These are phyloP conservation scores for Lymantria monacha DNA, from an alignment of 2,888 invertebrate genomes.

Conservation along the genomic window DNA sequence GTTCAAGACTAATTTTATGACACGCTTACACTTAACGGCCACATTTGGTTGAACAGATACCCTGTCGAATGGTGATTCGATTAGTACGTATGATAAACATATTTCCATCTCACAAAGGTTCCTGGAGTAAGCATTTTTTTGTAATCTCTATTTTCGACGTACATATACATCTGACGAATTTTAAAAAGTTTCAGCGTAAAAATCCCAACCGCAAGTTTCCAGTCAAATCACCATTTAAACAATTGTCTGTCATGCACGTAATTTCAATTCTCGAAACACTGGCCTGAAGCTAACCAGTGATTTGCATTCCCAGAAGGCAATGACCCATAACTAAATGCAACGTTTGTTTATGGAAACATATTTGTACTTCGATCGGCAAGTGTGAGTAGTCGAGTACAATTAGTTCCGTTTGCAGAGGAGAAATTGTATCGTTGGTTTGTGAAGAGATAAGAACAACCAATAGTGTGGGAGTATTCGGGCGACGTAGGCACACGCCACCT, in stretches of 20 bases:
- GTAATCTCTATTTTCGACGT: too few relatives aligned
- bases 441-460: constrained; percentile 73
- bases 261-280: neutral
- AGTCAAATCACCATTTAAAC: neutral
- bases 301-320: constrained; percentile 6
- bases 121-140: too few relatives aligned
- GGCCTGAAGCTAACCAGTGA: constrained; percentile 5
- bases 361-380: constrained; percentile 21
- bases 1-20: too few relatives aligned
- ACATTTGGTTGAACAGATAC: too few relatives aligned
- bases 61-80: too few relatives aligned
- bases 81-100: too few relatives aligned
- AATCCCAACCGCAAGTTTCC: neutral
- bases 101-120: too few relatives aligned
- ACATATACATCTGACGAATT: neutral
- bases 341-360: constrained; percentile 7
- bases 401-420: constrained; percentile 71
- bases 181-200: neutral
- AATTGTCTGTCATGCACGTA: constrained; percentile 6
- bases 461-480: constrained; percentile 58
- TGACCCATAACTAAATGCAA: constrained; percentile 4
- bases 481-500: constrained; percentile 65
- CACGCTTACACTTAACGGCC: too few relatives aligned
- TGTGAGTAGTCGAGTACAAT: constrained; percentile 43
- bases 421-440: constrained; percentile 71